A percentile compares a stretch with the other conserved stretches of the same genome.
phyloP scores from a whole-genome alignment of 1,140 invertebrate species.

The Zaprionus africanus region DNA sequence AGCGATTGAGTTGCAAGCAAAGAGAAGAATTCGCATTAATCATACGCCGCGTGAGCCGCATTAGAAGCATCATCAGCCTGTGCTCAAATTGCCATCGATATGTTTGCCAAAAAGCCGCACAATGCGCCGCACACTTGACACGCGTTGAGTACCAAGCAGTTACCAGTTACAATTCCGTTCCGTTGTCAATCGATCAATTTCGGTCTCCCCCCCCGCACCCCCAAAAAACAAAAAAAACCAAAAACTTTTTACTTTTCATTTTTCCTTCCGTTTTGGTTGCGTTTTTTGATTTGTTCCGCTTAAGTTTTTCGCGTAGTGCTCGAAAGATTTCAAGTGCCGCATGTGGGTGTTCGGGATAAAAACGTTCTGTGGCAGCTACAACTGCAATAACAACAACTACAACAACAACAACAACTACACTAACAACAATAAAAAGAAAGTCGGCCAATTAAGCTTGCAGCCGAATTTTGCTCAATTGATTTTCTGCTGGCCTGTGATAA shows the following conservation, averaged over 20 bases:
- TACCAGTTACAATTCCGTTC: conserved; percentile 20
- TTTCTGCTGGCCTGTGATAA: conserved; percentile 61
- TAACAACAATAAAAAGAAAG: conserved; percentile 1
- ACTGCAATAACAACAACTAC: conserved; percentile 51
- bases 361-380: conserved; percentile 57
- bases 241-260: conserved; percentile 28
- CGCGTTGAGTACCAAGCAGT: conserved; percentile 52
- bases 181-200: conserved; percentile 15
- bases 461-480: conserved; percentile 57
- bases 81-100: conserved; percentile 43
- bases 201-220: conserved; percentile 3
- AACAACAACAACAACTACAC: conserved; percentile 20
- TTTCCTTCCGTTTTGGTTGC: conserved; percentile 4
- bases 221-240: no score
- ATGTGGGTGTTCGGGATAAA: conserved; percentile 65
- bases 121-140: conserved; percentile 72
- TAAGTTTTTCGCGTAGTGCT: conserved; percentile 31
- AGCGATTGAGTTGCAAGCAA: conserved; percentile 55
- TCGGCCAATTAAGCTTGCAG: conserved; percentile 39
- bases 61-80: conserved; percentile 9
- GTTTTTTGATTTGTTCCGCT: conserved; percentile 12
- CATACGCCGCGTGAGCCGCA: conserved; percentile 62
- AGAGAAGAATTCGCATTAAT: conserved; percentile 52
- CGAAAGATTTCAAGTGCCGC: conserved; percentile 47
- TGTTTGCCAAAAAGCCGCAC: conserved; percentile 57